Evolutionary conservation across 2,113 vertebrate species (phyloP).

Genomic region (Lanius collurio): DNA sequence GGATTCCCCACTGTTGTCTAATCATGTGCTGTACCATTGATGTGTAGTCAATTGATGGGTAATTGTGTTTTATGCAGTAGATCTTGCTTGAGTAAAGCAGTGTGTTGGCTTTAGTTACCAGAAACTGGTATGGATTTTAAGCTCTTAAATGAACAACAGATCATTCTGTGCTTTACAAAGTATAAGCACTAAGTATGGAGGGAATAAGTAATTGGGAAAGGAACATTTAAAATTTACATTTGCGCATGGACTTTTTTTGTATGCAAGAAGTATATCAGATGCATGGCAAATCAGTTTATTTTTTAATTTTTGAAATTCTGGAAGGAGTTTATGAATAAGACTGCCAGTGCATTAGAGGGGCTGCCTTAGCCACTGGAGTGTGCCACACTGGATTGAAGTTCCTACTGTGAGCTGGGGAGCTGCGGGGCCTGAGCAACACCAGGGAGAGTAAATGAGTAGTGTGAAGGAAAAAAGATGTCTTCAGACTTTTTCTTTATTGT

Average conservation of each 20-base stretch:
- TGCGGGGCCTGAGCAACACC: not conserved
- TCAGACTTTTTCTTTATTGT: not conserved
- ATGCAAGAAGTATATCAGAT: slow-evolving; percentile 27
- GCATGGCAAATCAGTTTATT: not conserved
- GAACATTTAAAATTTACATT: slow-evolving; percentile 51
- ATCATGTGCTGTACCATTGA: slow-evolving; percentile 39
- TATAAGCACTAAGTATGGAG: not conserved
- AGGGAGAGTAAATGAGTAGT: not conserved
- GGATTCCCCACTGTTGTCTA: slow-evolving; percentile 56
- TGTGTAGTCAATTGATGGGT: slow-evolving; percentile 36
- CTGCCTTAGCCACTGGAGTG: not conserved
- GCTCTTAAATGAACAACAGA: slow-evolving; percentile 21
- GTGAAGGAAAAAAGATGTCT: not conserved
- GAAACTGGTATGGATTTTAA: slow-evolving; percentile 32
- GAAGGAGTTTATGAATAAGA: not conserved
- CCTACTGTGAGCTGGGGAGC: not conserved
- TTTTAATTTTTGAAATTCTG: slow-evolving; percentile 39
- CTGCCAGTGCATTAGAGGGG: not conserved
- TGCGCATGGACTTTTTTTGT: slow-evolving; percentile 18
- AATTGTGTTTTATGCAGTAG: slow-evolving; percentile 17
- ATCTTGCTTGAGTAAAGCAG: not conserved
- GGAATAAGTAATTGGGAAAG: slow-evolving; percentile 25
- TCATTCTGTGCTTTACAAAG: slow-evolving; percentile 17
- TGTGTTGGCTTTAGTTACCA: slow-evolving; percentile 5
- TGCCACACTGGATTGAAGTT: not conserved